Conservation (phyloP, 2,888 invertebrate species). For the Caenorhabditis wallacei region DNA sequence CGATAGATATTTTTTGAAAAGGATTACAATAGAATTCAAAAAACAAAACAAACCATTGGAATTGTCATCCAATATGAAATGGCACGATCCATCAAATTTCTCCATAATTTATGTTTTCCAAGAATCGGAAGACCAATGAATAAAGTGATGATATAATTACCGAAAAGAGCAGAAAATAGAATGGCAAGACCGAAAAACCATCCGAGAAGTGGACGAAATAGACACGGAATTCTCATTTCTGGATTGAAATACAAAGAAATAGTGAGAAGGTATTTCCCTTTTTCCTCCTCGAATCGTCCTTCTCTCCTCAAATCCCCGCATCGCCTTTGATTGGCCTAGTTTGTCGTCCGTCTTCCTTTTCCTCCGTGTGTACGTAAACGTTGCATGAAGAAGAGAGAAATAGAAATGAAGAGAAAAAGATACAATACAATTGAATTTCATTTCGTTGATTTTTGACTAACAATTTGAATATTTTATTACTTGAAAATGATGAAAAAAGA, state of each 20-base stretch:
- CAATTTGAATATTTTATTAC: slow-evolving; percentile 8
- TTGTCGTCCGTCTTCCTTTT: slow-evolving; percentile 39
- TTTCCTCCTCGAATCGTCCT: slow-evolving; percentile 49
- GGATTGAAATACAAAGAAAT: slow-evolving; percentile 11
- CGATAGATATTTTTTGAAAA: background rate
- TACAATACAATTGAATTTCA: slow-evolving; percentile 3
- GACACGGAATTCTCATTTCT: slow-evolving; percentile 47
- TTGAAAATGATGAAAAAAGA: slow-evolving; percentile 19
- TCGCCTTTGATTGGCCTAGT: slow-evolving; percentile 56
- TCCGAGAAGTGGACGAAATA: slow-evolving; percentile 73
- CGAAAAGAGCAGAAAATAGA: slow-evolving; percentile 74
- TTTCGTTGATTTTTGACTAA: too few species aligned
- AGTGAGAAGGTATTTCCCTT: slow-evolving; percentile 33
- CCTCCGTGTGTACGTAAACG: slow-evolving; percentile 23
- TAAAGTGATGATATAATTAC: slow-evolving; percentile 81
- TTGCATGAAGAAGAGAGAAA: background rate
- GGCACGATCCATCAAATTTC: slow-evolving; percentile 80
- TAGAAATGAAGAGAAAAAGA: slow-evolving; percentile 4
- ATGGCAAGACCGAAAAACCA: slow-evolving; percentile 76
- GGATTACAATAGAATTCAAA: background rate
- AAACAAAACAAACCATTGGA: slow-evolving; percentile 76
- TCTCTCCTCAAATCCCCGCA: slow-evolving; percentile 37
- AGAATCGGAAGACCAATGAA: slow-evolving; percentile 76
- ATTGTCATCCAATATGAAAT: slow-evolving; percentile 83
- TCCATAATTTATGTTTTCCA: slow-evolving; percentile 76